Evolutionary conservation across 1,140 invertebrate species (phyloP), one percentile per base, ranked within the genome.

Genomic region (Magallana ariakensis): DNA sequence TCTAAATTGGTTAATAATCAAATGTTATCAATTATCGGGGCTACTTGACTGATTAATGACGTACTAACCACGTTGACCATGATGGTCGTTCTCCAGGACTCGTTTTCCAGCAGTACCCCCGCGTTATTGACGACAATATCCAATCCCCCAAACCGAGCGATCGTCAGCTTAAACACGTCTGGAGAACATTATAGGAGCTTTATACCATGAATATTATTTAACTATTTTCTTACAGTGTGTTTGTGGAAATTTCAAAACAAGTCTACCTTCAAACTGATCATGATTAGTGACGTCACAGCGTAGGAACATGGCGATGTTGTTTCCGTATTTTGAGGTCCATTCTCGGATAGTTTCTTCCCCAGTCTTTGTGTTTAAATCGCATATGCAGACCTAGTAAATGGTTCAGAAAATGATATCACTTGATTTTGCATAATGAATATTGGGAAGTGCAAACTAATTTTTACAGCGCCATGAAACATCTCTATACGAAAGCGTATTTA

Each of bases 261-360:
- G 11, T 54, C 1, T 13, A 97, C 33, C 97, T 96, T 22, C 96
- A 96, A 75, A 90, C 11, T 97, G 96, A 94, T 97, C 97, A 90
- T 97, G 97, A 70, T 97, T 96, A 1, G 97, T 96, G 87, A 97
- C 96, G 92, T 97, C 97, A 87, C 97, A 95, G 56, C 96, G 95
- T 58, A 96, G 96, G 90, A 97, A 96, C 81, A 96, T 95, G 10
- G 96, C 96, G 89, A 96, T 96, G 33, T 96, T 97, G 91, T 96
- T 96, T 92, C 88, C 90, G 85, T 87, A 91, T 85, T 87, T 85
- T 11, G 60, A 54, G 56, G 87, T 62, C 81, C 90, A 85, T 80
- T 90, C 87, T 58, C 62, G 57, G 7, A 89, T 22, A 13, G 91
- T 91, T 57, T 56, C 57, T 55, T 90, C 55, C 0, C 90, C 91